Evolutionary conservation across 2,888 invertebrate genomes (phyloP).

Genomic region (Parapristionchus giblindavisi): DNA sequence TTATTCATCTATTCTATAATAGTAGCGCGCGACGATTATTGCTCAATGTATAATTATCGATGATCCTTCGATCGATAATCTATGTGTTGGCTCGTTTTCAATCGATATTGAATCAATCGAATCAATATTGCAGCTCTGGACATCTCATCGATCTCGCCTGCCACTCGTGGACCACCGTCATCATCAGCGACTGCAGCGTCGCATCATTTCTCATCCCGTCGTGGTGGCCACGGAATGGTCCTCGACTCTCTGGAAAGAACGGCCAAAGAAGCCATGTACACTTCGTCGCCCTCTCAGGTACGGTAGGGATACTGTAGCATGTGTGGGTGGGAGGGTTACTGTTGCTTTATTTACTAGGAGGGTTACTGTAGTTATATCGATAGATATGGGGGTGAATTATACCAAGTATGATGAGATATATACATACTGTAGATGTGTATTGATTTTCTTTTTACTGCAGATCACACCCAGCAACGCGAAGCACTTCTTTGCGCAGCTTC

Average conservation of each 20-base stretch:
- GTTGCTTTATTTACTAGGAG: not conserved
- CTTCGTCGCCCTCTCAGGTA: conserved; percentile 30
- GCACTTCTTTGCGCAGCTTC: conserved; percentile 36
- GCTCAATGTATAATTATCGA: too few relatives aligned
- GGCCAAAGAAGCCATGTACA: not conserved
- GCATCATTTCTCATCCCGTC: not conserved
- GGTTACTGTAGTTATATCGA: not conserved
- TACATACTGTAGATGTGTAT: not conserved
- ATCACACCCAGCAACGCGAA: conserved; percentile 36
- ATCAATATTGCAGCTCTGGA: conserved; percentile 18
- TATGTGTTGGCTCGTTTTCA: too few relatives aligned
- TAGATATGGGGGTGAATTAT: too few relatives aligned
- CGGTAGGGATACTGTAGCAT: not conserved
- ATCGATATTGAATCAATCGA: not conserved
- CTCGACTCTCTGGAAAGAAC: conserved; percentile 13
- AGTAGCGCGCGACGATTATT: too few relatives aligned
- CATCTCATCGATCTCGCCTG: conserved; percentile 35
- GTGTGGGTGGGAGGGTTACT: not conserved
- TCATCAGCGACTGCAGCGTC: conserved; percentile 1
- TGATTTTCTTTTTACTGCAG: not conserved
- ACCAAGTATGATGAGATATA: not conserved
- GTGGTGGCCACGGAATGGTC: not conserved
- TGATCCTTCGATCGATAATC: too few relatives aligned
- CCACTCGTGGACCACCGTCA: not conserved
- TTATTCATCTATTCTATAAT: too few relatives aligned